Evolutionary conservation across 2,113 vertebrate species (phyloP).

Genomic region (Dinomys branickii): DNA sequence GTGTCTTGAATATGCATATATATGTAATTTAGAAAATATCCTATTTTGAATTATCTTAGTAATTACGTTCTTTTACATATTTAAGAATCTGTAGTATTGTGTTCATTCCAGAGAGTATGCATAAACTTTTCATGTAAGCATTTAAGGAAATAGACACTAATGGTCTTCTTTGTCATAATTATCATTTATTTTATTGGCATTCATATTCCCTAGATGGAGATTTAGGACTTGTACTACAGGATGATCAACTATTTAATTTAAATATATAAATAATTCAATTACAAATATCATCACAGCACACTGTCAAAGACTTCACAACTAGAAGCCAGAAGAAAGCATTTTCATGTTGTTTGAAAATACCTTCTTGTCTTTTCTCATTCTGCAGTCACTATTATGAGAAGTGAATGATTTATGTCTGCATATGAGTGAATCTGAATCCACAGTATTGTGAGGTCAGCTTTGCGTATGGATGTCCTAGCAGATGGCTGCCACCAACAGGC

Average conservation of each 20-base stretch:
- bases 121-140: constrained; percentile 12
- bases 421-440: neutral
- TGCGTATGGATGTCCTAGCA: neutral
- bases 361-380: neutral
- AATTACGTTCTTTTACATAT: neutral
- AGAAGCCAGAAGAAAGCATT: neutral
- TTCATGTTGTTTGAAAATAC: constrained; percentile 26
- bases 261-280: constrained; percentile 69
- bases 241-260: constrained; percentile 73
- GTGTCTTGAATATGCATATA: neutral
- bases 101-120: neutral
- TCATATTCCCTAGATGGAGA: constrained; percentile 5
- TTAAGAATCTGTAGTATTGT: neutral
- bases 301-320: neutral
- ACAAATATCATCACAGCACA: constrained; percentile 51
- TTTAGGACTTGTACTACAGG: constrained; percentile 1
- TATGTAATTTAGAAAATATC: neutral
- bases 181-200: neutral
- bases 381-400: constrained; percentile 49
- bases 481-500: neutral
- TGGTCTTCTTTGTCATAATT: neutral
- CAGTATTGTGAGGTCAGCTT: neutral
- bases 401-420: constrained; percentile 43
- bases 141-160: constrained; percentile 46
- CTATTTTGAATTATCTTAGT: constrained; percentile 23